These are phyloP conservation scores for Hemicrepidius hirtus DNA, from an alignment of 2,888 invertebrate genomes.

Conservation along the genomic window DNA sequence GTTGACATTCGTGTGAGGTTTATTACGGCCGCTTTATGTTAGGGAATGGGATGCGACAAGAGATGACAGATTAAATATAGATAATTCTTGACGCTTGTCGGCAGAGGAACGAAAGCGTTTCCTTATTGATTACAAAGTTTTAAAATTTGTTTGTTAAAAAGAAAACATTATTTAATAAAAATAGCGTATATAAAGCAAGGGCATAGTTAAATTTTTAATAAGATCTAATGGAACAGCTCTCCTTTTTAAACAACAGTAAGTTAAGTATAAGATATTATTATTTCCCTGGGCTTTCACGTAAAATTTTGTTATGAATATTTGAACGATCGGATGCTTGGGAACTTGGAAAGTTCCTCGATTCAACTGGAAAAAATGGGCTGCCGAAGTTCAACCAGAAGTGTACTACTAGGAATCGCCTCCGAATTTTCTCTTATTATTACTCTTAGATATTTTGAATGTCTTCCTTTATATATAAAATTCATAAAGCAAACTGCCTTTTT, in stretches of 20 bases:
- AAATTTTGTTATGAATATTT: slow-evolving; percentile 58
- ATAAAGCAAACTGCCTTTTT: slow-evolving; percentile 35
- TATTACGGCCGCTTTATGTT: slow-evolving; percentile 37
- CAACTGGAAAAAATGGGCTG: slow-evolving; percentile 16
- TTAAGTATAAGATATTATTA: slow-evolving; percentile 59
- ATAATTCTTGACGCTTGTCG: slow-evolving; percentile 38
- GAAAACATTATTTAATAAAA: slow-evolving; percentile 24
- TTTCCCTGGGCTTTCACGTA: slow-evolving; percentile 27
- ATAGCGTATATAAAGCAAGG: slow-evolving; percentile 32
- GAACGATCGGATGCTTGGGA: slow-evolving; percentile 59
- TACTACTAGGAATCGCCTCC: slow-evolving; percentile 37
- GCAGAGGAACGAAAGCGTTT: slow-evolving; percentile 9
- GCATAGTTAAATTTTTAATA: slow-evolving; percentile 48
- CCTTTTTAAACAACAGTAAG: slow-evolving; percentile 59
- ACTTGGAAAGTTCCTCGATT: slow-evolving; percentile 54
- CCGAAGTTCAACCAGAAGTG: slow-evolving; percentile 18
- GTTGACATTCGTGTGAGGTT: slow-evolving; percentile 41
- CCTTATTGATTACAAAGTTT: neutral
- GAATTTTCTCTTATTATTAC: slow-evolving; percentile 38
- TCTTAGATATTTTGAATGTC: slow-evolving; percentile 31
- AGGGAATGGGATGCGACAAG: slow-evolving; percentile 39
- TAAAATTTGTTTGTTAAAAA: neutral
- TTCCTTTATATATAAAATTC: slow-evolving; percentile 33
- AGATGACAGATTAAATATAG: slow-evolving; percentile 47
- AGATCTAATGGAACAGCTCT: slow-evolving; percentile 52